Base-by-base conservation (phyloP, 2,113 vertebrate genomes). In the Pipra filicauda region DNA sequence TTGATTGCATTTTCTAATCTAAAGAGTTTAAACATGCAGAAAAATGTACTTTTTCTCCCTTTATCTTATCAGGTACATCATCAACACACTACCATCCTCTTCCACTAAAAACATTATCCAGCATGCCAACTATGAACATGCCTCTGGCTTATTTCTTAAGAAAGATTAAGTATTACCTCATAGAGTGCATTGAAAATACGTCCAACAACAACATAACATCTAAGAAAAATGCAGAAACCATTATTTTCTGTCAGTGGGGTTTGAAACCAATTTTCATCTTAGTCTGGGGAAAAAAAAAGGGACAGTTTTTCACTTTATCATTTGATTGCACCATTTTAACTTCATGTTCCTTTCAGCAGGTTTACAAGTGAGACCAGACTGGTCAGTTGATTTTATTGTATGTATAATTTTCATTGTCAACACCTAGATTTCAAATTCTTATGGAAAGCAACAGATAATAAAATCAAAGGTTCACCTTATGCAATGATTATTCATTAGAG, bases 1-100 rank as follows among this genome's bases (percentile, higher is more conserved):
- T 67, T 92, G 89, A 92, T 93, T 8, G 0, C 43, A 74, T 96
- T 97, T 95, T 92, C 95, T 91, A 91, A 97, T 96, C 92, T 95
- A 52, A 96, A 92, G 91, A 87, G 95, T 94, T 96, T 95, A 97
- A 97, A 95, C 97, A 94, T 58, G 96, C 77, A 95, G 91, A 88
- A 94, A 96, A 96, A 96, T 93, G 85, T 96, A 94, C 49, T 89
- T 96, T 96, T 91, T 88, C 4, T 4, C 61, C 79, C 73, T 94
- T 89, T 87, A 93, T 95, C 96, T 97, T 95, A 95, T 96, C 96
- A 24, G 23, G 75, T 93, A 89, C 83, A 81, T 89, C 91, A 94
- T 72, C 88, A 88, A 84, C 72, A 89, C 72, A 74, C 58, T 84
- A 91, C 89, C 85, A 91, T 64, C 61, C 59, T 96, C 77, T 95